Conservation (phyloP, 2,797 vertebrate genomes). For the Scomberomorus guttatus region DNA sequence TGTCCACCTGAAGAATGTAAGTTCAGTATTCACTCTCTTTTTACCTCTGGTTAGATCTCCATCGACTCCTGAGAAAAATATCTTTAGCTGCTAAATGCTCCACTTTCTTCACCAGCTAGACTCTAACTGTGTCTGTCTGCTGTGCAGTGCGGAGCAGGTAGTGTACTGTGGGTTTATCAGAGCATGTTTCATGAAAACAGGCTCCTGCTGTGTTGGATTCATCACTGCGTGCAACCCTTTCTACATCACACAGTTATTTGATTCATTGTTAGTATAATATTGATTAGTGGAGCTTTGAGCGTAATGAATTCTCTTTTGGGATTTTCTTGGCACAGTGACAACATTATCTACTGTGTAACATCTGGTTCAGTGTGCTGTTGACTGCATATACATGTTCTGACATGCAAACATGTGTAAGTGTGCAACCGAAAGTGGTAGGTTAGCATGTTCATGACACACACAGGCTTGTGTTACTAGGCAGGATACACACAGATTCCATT, state of each 20-base stretch:
- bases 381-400: slow-evolving; percentile 36
- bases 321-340: neutral
- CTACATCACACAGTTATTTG: slow-evolving; percentile 8
- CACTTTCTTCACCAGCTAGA: neutral
- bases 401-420: slow-evolving; percentile 45
- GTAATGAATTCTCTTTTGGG: slow-evolving; percentile 2
- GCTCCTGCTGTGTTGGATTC: neutral
- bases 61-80: neutral
- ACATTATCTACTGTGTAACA: slow-evolving; percentile 11
- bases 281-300: neutral
- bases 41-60: neutral
- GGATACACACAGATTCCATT: slow-evolving; percentile 76
- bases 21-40: too few relatives aligned
- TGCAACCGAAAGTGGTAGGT: slow-evolving; percentile 48
- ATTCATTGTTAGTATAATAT: neutral
- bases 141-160: neutral
- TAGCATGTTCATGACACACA: slow-evolving; percentile 54
- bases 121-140: neutral
- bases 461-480: slow-evolving; percentile 70
- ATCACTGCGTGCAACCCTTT: neutral
- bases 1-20: too few relatives aligned
- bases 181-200: neutral
- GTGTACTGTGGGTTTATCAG: neutral
- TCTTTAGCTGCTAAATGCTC: neutral
- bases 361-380: neutral